phyloP scores from a whole-genome alignment of 1,140 invertebrate species.

The Drosophila santomea region DNA sequence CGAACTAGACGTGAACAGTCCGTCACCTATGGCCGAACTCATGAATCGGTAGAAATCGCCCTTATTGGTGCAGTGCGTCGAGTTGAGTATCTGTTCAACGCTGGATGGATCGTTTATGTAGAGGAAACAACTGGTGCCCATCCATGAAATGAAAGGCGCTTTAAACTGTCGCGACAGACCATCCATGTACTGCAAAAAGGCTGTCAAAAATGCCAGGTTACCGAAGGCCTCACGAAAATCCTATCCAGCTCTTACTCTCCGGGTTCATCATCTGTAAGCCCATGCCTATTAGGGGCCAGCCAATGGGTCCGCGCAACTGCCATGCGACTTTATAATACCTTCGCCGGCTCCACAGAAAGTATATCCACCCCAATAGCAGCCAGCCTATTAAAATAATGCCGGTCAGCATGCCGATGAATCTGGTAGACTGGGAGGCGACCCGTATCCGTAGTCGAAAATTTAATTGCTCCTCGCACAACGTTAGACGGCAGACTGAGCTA shows the following conservation, averaged over 20 bases:
- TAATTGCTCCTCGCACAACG: conserved; percentile 44
- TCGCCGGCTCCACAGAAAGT: conserved; percentile 74
- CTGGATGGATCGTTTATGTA: conserved; percentile 78
- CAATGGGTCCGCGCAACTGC: conserved; percentile 68
- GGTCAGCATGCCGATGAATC: conserved; percentile 70
- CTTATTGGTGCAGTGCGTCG: conserved; percentile 76
- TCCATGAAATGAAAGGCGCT: conserved; percentile 78
- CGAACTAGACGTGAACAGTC: conserved; percentile 77
- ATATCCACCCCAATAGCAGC: conserved; percentile 63
- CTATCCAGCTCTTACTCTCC: conserved; percentile 56
- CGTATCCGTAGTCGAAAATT: conserved; percentile 10
- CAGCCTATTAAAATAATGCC: conserved; percentile 57
- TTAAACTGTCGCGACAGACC: conserved; percentile 59
- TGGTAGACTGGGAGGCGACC: neutral
- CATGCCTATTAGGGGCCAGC: conserved; percentile 73
- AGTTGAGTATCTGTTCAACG: conserved; percentile 78
- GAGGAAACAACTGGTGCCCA: conserved; percentile 77
- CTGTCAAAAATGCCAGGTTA: conserved; percentile 27
- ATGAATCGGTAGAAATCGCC: conserved; percentile 78
- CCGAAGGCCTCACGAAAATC: neutral
- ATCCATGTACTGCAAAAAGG: conserved; percentile 73
- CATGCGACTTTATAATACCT: conserved; percentile 67
- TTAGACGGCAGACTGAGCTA: conserved; percentile 45
- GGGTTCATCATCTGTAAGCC: conserved; percentile 81
- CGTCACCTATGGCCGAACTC: conserved; percentile 76